Base-by-base conservation (phyloP, 2,113 vertebrate species). In the Jacana jacana region DNA sequence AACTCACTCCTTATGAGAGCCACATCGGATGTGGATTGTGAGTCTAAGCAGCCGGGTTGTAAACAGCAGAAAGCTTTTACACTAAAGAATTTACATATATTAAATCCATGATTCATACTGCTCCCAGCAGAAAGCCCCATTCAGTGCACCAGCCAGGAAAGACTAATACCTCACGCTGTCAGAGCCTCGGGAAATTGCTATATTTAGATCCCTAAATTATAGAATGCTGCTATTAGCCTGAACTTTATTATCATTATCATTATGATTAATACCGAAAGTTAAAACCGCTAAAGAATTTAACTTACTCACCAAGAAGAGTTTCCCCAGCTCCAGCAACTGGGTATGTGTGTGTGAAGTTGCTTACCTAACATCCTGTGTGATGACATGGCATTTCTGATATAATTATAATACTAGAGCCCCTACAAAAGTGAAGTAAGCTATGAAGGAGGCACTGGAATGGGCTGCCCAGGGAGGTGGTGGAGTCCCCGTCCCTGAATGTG, bases 181-280 rank as follows among this genome's bases (percentile, higher is more conserved):
- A 95, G 49, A 93, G 90, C 93, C 83, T 86, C 90, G 81, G 92
- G 92, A 96, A 96, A 79, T 20, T 78, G 46, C 86, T 96, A 84
- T 95, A 91, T 95, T 95, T 97, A 95, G 92, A 81, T 76, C 57
- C 65, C 52, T 91, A 93, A 95, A 96, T 93, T 94, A 95, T 84
- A 91, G 86, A 94, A 93, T 86, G 79, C 86, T 63, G 60, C 82
- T 95, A 63, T 93, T 88, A 93, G 61, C 48, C 39, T 70, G 57
- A 87, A 81, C 84, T 84, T 91, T 91, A 78, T 92, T 93, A 81
- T 79, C 81, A 68, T 94, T 86, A 93, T 70, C 57, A 20, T 83
- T 76, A 76, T 95, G 86, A 95, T 92, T 78, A 93, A 96, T 86
- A 84, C 30, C 42, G 77, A 88, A 95, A 88, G 40, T 90, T 91